Base-by-base conservation (phyloP, 1,140 invertebrate genomes). In the Panagrolaimus sp. region DNA sequence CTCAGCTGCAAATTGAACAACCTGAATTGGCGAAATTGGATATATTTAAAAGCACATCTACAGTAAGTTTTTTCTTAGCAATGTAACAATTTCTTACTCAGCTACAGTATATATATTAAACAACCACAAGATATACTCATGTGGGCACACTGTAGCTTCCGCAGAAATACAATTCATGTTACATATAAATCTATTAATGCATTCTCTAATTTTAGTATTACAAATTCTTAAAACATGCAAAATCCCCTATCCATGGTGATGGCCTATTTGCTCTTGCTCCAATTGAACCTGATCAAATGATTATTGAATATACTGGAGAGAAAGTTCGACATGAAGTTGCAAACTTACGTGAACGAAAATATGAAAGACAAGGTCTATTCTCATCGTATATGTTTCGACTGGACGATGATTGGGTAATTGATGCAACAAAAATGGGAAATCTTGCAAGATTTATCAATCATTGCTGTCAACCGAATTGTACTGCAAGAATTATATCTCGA, bases 391-490 rank as follows among this genome's bases (percentile, higher is more conserved):
- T 98, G 64, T 98, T 98, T 85, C 88, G 94, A 67, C 94, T 98
- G 68, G 85, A 86, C 68, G 76, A 78, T 31, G 51, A 67, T 27
- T 67, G 43, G 85, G 80, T 97, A 80, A 96, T 98, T 76, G 95
- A 98, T 86, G 95, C 95, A 1, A 98, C 95, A 51, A 94, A 93
- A 84, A 93, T 90, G 84, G 94, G 94, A 31, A 98, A 97, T 86
- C 87, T 97, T 69, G 94, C 95, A 0, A 84, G 95, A 69, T 98
- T 98, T 83, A 98, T 98, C 81, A 98, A 98, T 86, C 95, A 98
- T 84, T 93, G 92, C 85, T 98, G 95, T 86, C 96, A 93, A 87
- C 95, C 95, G 0, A 98, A 98, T 85, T 98, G 94, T 85, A 96
- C 96, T 85, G 94, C 95, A 68, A 96, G 96, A 87, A 91, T 98